Evolutionary conservation across 1,140 invertebrate genomes (phyloP).

Genomic region (Thaumatotibia leucotreta): DNA sequence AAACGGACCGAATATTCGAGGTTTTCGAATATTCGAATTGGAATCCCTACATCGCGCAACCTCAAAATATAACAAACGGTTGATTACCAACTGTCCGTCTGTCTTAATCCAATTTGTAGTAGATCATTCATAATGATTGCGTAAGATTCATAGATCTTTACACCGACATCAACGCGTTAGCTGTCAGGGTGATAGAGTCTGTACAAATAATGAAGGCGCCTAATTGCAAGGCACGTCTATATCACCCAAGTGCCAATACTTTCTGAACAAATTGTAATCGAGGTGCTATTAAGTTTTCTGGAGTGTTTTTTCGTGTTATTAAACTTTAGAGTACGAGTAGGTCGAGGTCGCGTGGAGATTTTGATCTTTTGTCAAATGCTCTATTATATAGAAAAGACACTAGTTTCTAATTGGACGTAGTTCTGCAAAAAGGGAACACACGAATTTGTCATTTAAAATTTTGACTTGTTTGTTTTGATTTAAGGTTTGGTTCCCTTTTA

Average conservation of each 20-base stretch:
- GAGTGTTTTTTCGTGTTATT: neutral
- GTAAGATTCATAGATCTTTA: neutral
- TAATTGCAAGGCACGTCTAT: no score
- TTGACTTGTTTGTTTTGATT: no score
- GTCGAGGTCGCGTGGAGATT: neutral
- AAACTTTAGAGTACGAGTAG: neutral
- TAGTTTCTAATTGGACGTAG: no score
- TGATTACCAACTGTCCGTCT: neutral
- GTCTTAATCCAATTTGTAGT: slow-evolving; percentile 10
- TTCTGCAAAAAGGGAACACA: no score
- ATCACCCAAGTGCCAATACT: no score
- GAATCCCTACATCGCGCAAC: no score
- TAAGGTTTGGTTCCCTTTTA: no score
- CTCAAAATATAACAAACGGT: neutral
- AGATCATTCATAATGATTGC: neutral
- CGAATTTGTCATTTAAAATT: no score
- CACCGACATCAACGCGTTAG: neutral
- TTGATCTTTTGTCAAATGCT: neutral
- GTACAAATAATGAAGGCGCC: no score
- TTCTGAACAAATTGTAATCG: no score
- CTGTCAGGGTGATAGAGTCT: neutral
- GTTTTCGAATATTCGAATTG: no score
- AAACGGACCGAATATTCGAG: no score
- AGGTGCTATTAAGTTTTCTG: neutral
- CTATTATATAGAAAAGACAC: neutral